Evolutionary conservation across 2,113 vertebrate species (phyloP), one percentile per base, ranked within the genome.

Genomic region (Coracopsis vasa): DNA sequence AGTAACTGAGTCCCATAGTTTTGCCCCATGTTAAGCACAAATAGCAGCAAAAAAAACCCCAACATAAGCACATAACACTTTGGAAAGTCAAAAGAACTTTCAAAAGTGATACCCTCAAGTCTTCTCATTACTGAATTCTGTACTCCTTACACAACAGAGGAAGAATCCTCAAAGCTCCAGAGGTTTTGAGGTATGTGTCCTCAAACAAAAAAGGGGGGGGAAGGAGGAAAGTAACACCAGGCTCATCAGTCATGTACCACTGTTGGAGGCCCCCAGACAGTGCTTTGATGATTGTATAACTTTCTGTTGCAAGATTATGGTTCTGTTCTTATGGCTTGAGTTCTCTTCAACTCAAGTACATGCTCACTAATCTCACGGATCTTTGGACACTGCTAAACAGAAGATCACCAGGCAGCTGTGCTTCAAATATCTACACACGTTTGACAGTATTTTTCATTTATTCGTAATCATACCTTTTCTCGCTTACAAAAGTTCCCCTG

Each of bases 291-390:
- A 12, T 10, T 60, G 8, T 9, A 35, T 15, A 1, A 0, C 31
- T n/a, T 45, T 17, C 1, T 7, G 0, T 7, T 45, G 66, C 29
- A 54, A 67, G 14, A 11, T 31, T 28, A 17, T 9, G 13, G 44
- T 53, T 84, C 64, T 47, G 10, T 3, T 83, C 44, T 56, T 56
- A 56, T 8, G 5, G 54, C 8, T n/a, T 56, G 54, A 56, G 31
- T n/a, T 56, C 54, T 93, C 50, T 66, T 66, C 80, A 70, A 4
- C 37, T 47, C 35, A 48, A 61, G 27, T 23, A 71, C 18, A 33
- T 74, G n/a, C 18, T 75, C 1, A 0, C 16, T 47, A 2, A 67
- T 48, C 35, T 69, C 33, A 4, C 3, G 19, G 44, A 47, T n/a
- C 58, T 51, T 69, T 77, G 53, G 71, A 45, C 9, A 45, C 31